Evolutionary conservation across 2,797 vertebrate species (phyloP).

Genomic region (Gorsachius magnificus): DNA sequence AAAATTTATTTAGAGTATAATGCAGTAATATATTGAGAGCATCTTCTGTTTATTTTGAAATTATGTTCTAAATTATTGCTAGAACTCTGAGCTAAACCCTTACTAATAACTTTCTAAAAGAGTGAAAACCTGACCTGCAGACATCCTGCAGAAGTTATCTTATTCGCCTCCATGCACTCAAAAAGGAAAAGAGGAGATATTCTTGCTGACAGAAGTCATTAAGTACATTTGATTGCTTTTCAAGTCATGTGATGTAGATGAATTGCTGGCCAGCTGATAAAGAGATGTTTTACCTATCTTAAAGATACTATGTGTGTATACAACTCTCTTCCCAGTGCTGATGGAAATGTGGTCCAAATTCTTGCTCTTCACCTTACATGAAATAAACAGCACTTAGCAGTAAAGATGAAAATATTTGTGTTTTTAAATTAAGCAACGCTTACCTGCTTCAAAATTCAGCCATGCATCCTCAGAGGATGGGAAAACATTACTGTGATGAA

Average conservation of each 20-base stretch:
- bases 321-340: neutral
- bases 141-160: neutral
- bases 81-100: neutral
- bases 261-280: neutral
- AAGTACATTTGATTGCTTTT: neutral
- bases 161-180: neutral
- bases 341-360: neutral
- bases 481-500: neutral
- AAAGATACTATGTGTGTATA: neutral
- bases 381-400: neutral
- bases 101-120: neutral
- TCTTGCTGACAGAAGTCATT: neutral
- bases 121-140: neutral
- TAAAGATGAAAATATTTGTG: neutral
- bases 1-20: neutral
- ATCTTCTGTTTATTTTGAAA: neutral
- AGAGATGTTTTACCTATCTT: neutral
- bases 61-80: neutral
- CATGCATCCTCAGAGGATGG: neutral
- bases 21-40: neutral
- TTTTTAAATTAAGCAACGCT: neutral
- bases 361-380: neutral
- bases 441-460: neutral
- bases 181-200: neutral
- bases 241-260: neutral